Conservation (phyloP, 2,888 invertebrate species). For the Cryptocheilus praepositus region DNA sequence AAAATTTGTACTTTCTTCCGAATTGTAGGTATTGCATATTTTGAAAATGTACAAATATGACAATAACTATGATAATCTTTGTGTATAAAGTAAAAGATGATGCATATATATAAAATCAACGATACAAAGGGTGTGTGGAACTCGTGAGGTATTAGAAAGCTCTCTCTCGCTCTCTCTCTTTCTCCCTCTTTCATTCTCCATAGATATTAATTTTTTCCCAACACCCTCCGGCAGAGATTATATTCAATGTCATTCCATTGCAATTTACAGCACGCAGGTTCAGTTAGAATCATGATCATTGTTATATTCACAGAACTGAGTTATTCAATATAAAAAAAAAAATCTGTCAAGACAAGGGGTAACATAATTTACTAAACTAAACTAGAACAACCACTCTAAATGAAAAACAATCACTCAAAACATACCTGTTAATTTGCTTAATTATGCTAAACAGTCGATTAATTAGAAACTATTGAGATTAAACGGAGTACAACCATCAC, state of each 20-base stretch:
- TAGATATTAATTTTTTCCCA: conserved; percentile 16
- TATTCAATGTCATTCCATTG: conserved; percentile 45
- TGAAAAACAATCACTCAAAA: conserved; percentile 40
- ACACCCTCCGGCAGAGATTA: conserved; percentile 24
- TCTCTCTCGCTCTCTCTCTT: too few species aligned
- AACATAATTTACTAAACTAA: conserved; percentile 31
- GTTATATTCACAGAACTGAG: conserved; percentile 10
- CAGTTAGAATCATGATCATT: conserved; percentile 44
- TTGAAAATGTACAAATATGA: background rate
- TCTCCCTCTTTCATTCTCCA: too few species aligned
- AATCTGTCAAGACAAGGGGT: too few species aligned
- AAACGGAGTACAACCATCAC: conserved; percentile 41
- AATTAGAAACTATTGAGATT: conserved; percentile 39
- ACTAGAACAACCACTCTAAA: conserved; percentile 37
- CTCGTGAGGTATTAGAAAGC: conserved; percentile 12
- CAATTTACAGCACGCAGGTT: conserved; percentile 45
- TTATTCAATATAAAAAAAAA: conserved; percentile 6
- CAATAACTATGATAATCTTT: background rate
- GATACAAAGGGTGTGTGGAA: too few species aligned
- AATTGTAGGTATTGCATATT: conserved; percentile 7
- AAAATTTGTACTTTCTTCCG: background rate
- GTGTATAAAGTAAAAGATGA: background rate
- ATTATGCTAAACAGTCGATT: conserved; percentile 29
- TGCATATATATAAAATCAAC: conserved; percentile 8
- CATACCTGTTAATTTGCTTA: conserved; percentile 52